Evolutionary conservation across 2,797 vertebrate species (phyloP).

Genomic region (Gobionotothen gibberifrons): DNA sequence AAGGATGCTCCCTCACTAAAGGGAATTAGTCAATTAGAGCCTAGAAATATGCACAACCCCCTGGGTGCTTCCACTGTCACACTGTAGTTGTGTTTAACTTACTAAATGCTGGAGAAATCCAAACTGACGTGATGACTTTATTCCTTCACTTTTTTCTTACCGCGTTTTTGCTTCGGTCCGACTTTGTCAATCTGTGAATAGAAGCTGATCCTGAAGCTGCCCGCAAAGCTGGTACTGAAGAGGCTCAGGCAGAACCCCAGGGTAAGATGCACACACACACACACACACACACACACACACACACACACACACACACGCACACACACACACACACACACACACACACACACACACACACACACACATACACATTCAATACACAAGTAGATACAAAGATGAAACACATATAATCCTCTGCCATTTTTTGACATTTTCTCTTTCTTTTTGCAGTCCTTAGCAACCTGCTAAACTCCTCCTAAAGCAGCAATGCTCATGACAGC

Average conservation of each 20-base stretch:
- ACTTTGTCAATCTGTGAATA: slow-evolving; percentile 35
- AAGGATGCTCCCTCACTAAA: not conserved
- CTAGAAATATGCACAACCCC: slow-evolving; percentile 20
- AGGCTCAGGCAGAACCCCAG: slow-evolving; percentile 80
- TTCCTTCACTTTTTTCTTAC: not conserved
- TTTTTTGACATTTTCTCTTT: slow-evolving; percentile 19
- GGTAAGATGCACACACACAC: slow-evolving; percentile 63
- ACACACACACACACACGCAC: slow-evolving; percentile 11
- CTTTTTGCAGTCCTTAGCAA: slow-evolving; percentile 73
- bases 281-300: slow-evolving; percentile 20
- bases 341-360: not conserved
- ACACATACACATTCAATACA: not conserved
- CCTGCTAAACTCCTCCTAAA: slow-evolving; percentile 77
- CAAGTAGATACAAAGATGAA: not conserved
- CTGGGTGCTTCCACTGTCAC: slow-evolving; percentile 15
- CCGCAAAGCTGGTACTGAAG: slow-evolving; percentile 73
- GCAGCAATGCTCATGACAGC: slow-evolving; percentile 55
- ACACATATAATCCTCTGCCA: not conserved
- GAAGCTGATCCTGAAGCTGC: slow-evolving; percentile 76
- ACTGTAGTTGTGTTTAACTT: slow-evolving; percentile 19
- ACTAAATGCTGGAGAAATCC: slow-evolving; percentile 18
- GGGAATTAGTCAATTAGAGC: slow-evolving; percentile 29
- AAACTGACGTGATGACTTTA: slow-evolving; percentile 7
- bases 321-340: not conserved
- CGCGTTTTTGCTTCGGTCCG: slow-evolving; percentile 20